phyloP scores from a whole-genome alignment of 2,797 vertebrate species.

The Ceyx erithaca region DNA sequence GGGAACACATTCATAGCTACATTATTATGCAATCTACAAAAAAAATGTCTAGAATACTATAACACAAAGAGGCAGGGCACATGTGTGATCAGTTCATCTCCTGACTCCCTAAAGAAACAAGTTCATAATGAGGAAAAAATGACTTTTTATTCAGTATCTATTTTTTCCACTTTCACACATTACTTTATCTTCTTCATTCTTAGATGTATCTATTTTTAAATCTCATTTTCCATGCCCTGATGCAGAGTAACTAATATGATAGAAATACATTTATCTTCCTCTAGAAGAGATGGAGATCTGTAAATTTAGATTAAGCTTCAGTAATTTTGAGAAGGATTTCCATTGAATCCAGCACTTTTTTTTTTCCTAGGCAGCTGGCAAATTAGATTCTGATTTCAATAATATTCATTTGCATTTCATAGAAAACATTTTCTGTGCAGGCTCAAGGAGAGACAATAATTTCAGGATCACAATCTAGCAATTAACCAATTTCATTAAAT shows the following conservation, averaged over 20 bases:
- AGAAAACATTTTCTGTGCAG: slow-evolving; percentile 25
- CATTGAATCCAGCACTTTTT: not conserved
- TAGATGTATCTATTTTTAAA: not conserved
- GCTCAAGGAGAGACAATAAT: slow-evolving; percentile 16
- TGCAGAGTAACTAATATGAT: not conserved
- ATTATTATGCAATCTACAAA: not conserved
- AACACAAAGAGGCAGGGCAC: not conserved
- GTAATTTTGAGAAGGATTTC: slow-evolving; percentile 1
- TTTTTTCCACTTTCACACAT: not conserved
- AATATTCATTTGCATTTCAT: slow-evolving; percentile 27
- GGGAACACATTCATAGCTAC: not conserved
- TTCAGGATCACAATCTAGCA: slow-evolving; percentile 17
- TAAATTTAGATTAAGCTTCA: not conserved
- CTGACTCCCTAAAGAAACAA: not conserved
- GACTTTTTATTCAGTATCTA: not conserved
- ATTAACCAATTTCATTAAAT: slow-evolving; percentile 14
- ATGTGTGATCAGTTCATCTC: not conserved
- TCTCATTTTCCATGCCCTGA: not conserved
- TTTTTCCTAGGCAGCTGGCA: not conserved
- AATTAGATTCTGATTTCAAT: slow-evolving; percentile 36
- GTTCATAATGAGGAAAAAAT: not conserved
- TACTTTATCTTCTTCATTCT: not conserved
- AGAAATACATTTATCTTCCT: not conserved
- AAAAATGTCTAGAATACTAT: not conserved
- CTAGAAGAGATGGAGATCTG: not conserved